These are phyloP conservation scores for Pterocles burchelli DNA, from an alignment of 2,113 vertebrate genomes.

Conservation along the genomic window DNA sequence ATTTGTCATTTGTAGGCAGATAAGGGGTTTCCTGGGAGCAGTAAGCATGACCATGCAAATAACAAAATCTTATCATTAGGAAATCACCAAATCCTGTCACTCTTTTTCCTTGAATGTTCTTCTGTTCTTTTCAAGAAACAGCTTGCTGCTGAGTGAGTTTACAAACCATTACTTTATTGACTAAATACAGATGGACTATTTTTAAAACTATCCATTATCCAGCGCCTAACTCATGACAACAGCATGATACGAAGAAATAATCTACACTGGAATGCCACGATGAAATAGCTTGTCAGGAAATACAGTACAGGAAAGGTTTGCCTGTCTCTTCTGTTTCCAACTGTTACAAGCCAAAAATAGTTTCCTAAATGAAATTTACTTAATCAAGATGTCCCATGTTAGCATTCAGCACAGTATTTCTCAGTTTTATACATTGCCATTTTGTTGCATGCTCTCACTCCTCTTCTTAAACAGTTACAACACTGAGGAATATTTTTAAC, in stretches of 20 bases:
- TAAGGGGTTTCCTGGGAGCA: constrained; percentile 20
- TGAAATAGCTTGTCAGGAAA: constrained; percentile 28
- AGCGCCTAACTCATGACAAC: constrained; percentile 24
- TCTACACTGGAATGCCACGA: constrained; percentile 11
- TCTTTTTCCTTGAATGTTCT: constrained; percentile 21
- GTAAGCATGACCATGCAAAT: not conserved
- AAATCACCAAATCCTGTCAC: constrained; percentile 15
- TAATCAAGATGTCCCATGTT: not conserved
- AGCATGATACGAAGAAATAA: constrained; percentile 7
- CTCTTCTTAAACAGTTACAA: not conserved
- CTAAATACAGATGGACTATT: constrained; percentile 47
- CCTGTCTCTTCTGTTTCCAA: not conserved
- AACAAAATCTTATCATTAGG: constrained; percentile 40
- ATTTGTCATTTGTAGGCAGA: constrained; percentile 4
- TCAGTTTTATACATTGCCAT: not conserved
- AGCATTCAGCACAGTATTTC: not conserved
- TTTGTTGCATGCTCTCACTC: not conserved
- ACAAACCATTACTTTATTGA: constrained; percentile 51
- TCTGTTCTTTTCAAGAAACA: constrained; percentile 22
- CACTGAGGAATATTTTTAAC: not conserved
- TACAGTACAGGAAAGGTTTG: not conserved
- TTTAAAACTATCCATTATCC: constrained; percentile 38
- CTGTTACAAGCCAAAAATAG: not conserved
- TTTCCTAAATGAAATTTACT: not conserved
- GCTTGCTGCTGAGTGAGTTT: constrained; percentile 41